A percentile compares a stretch with the other conserved stretches of the same genome.
Conservation (phyloP, 2,888 invertebrate species). For the Brachypalpus laphriformis region DNA sequence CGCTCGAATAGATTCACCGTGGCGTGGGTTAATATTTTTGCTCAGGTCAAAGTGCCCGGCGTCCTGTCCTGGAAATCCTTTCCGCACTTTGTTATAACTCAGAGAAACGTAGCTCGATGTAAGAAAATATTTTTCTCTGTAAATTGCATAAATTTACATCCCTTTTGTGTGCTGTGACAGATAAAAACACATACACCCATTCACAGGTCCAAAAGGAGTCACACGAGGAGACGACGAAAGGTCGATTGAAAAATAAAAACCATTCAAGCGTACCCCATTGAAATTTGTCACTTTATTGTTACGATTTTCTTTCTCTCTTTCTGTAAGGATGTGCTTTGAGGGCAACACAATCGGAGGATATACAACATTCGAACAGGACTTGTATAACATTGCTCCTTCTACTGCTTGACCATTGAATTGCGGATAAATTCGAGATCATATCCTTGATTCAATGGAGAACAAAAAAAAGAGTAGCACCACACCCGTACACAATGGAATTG, state of each 20-base stretch:
- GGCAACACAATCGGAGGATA: slow-evolving; percentile 8
- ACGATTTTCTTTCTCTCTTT: slow-evolving; percentile 4
- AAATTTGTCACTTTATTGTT: slow-evolving; percentile 74
- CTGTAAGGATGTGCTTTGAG: not conserved
- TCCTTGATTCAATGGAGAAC: slow-evolving; percentile 55
- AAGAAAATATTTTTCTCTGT: slow-evolving; percentile 57
- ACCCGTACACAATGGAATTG: slow-evolving; percentile 65
- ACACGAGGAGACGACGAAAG: slow-evolving; percentile 52
- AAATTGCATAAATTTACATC: slow-evolving; percentile 69
- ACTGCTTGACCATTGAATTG: slow-evolving; percentile 69
- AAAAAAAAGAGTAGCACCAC: slow-evolving; percentile 34
- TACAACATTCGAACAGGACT: slow-evolving; percentile 28
- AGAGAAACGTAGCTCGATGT: slow-evolving; percentile 19
- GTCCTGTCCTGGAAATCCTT: slow-evolving; percentile 2
- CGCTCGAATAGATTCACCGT: slow-evolving; percentile 22
- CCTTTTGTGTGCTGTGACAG: slow-evolving; percentile 22
- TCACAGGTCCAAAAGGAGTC: slow-evolving; percentile 3
- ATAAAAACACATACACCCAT: not conserved
- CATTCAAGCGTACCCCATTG: slow-evolving; percentile 71
- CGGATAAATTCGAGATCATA: slow-evolving; percentile 68
- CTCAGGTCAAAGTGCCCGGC: slow-evolving; percentile 43
- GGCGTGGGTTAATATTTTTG: slow-evolving; percentile 49
- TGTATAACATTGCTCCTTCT: slow-evolving; percentile 37
- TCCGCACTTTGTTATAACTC: slow-evolving; percentile 48
- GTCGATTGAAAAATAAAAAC: slow-evolving; percentile 73